Percentiles rank a stretch among this genome's conserved stretches.
These are phyloP conservation scores for Temnothorax rugatulus DNA, from an alignment of 2,888 invertebrate species.

Conservation along the genomic window DNA sequence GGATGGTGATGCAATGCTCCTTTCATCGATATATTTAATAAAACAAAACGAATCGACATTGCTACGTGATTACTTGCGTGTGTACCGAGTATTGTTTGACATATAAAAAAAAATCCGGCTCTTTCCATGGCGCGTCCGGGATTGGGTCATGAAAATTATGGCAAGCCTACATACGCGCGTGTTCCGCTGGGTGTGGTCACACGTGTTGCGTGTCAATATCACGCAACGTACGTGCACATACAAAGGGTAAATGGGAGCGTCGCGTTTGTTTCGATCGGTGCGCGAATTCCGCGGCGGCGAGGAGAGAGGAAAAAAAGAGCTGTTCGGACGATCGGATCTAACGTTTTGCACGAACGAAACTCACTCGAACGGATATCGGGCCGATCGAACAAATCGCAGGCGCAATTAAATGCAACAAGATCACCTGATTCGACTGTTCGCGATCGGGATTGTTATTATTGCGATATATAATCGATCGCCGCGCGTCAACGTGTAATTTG, in stretches of 20 bases:
- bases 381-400: conserved; percentile 4
- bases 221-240: conserved; percentile 10
- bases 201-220: conserved; percentile 57
- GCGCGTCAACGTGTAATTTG: conserved; percentile 9
- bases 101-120: not conserved
- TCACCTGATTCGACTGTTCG: not conserved
- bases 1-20: not conserved
- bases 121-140: not conserved
- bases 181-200: conserved; percentile 50
- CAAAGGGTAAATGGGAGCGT: conserved; percentile 48
- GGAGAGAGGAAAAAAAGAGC: not conserved
- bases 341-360: not conserved
- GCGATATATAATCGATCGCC: conserved; percentile 33
- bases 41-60: not conserved
- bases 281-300: conserved; percentile 7
- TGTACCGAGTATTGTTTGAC: not conserved
- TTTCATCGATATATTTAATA: not conserved
- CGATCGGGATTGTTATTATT: conserved; percentile 24
- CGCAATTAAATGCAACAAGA: conserved; percentile 13
- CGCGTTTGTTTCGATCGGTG: conserved; percentile 40
- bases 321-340: not conserved
- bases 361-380: conserved; percentile 2
- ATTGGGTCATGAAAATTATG: conserved; percentile 42
- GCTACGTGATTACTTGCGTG: not conserved
- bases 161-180: conserved; percentile 23